Evolutionary conservation across 2,113 vertebrate species (phyloP), one percentile per base, ranked within the genome.

Genomic region (Henicopernis longicauda): DNA sequence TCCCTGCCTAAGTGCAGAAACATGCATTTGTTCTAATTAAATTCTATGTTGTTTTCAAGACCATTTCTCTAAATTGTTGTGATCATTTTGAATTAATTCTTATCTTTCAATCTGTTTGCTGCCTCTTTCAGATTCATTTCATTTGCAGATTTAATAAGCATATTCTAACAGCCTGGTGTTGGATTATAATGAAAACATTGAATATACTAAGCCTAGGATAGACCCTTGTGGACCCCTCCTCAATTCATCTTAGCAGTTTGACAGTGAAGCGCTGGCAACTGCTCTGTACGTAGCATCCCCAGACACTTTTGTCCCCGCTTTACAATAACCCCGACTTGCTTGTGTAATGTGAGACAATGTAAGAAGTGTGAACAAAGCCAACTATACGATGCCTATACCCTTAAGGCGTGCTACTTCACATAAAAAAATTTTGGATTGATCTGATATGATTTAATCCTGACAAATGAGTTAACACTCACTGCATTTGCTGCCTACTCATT

Each of bases 401-500:
- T 86, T 86, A 91, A 96, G 79, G 54, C 54, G 2, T 85, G 82
- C 45, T 70, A 83, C 32, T 92, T 89, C 16, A 3, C 45, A 73
- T 83, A 42, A 86, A 90, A 93, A 73, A 31, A 82, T 62, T 85
- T 93, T 82, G 40, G 78, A 91, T 88, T 95, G 90, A 94, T 96
- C 62, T 94, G 87, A 70, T 92, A 73, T 61, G 67, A 94, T 93
- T 93, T 82, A 90, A 94, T 88, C 49, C 66, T 91, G 92, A 96
- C 82, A 95, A 96, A 97, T 85, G 66, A 93, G 67, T 90, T 96
- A 93, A 76, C 82, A 94, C 73, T 94, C 78, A 62, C 85, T 93
- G 74, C 70, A 79, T 91, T 84, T 95, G 21, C 67, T 81, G 73
- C 73, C 83, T 95, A 81, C 73, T 95, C 57, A 80, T 84, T 84